These are phyloP conservation scores for Tachysurus fulvidraco DNA, from an alignment of 2,113 vertebrate genomes.

Conservation along the genomic window DNA sequence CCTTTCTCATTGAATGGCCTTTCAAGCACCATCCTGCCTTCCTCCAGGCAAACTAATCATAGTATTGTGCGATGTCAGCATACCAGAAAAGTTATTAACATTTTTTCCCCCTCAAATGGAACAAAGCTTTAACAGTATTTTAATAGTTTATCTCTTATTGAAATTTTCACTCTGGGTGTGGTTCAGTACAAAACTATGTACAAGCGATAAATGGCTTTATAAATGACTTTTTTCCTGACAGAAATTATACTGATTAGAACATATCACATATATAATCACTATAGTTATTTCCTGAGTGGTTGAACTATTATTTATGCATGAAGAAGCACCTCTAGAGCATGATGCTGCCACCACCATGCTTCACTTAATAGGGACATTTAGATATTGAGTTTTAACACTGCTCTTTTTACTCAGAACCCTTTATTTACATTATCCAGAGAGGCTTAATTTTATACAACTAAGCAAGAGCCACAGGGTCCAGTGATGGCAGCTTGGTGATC, in stretches of 20 bases:
- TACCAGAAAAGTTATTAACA: background rate
- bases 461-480: no score
- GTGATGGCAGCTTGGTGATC: no score
- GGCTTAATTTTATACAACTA: no score
- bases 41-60: background rate
- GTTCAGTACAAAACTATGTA: background rate
- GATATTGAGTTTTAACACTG: no score
- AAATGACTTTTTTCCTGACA: background rate
- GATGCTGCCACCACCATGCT: background rate
- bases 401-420: no score
- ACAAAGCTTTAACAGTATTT: background rate
- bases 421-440: no score
- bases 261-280: background rate
- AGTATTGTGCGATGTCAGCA: slow-evolving; percentile 1
- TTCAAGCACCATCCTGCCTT: background rate
- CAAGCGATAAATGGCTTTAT: background rate
- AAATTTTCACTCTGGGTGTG: background rate
- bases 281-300: background rate
- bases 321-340: background rate
- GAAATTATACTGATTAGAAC: no score
- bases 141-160: background rate
- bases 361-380: background rate
- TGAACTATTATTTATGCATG: background rate
- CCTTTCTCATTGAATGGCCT: no score
- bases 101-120: background rate